Conservation (phyloP, 30 jellyfish, hydroid and myxozoan genomes). For the Hydractinia symbiolongicarpus region DNA sequence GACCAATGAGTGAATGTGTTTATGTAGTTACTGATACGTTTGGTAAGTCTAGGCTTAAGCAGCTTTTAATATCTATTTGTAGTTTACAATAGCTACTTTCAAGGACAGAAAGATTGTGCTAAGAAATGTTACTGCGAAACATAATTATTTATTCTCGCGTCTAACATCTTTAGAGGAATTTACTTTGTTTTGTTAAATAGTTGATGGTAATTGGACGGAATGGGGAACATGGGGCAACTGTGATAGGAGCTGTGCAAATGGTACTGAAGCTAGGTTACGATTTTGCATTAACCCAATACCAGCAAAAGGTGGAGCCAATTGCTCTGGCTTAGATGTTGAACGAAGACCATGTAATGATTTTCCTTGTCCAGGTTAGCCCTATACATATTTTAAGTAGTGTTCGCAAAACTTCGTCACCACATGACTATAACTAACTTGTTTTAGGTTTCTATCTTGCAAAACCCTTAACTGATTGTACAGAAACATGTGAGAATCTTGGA, state of each 20-base stretch:
- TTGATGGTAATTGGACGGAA: conserved; percentile 59
- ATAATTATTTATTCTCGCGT: neutral
- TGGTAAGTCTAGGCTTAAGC: conserved; percentile 22
- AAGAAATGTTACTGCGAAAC: neutral
- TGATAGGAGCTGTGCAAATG: conserved; percentile 50
- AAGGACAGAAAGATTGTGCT: too few relatives aligned
- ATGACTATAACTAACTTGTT: neutral
- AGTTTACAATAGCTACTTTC: too few relatives aligned
- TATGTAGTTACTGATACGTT: conserved; percentile 45
- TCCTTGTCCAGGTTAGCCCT: conserved; percentile 2
- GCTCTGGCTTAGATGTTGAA: conserved; percentile 22
- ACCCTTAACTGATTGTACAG: neutral
- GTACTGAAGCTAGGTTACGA: conserved; percentile 21
- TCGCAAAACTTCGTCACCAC: too few relatives aligned
- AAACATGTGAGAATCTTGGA: neutral
- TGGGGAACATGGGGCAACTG: conserved; percentile 59
- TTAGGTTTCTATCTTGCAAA: conserved; percentile 1
- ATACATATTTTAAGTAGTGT: too few relatives aligned
- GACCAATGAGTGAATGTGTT: conserved; percentile 15
- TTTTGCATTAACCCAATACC: conserved; percentile 50
- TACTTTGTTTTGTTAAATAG: neutral
- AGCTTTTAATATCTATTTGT: neutral
- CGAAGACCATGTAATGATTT: conserved; percentile 31
- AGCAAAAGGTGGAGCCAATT: conserved; percentile 57
- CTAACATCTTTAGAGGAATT: too few relatives aligned